Evolutionary conservation across 2,888 invertebrate genomes (phyloP).

Genomic region (Seladonia tumulorum): DNA sequence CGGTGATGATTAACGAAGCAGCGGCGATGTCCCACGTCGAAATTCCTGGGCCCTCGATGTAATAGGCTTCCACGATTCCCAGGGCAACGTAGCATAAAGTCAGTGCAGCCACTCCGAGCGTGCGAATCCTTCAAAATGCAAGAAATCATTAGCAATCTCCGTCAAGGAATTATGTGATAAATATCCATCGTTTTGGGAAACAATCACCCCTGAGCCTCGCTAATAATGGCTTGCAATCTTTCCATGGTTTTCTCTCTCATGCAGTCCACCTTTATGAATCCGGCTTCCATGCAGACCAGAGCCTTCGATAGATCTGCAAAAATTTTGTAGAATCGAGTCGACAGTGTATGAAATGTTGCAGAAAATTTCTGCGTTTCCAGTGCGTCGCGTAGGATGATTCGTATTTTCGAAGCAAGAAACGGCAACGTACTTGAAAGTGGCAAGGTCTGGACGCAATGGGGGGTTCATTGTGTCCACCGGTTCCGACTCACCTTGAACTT

Average conservation of each 20-base stretch:
- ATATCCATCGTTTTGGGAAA: neutral
- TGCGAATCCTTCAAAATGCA: slow-evolving; percentile 85
- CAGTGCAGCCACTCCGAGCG: slow-evolving; percentile 91
- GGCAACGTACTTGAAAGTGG: neutral
- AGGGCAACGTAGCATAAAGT: slow-evolving; percentile 90
- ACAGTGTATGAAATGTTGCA: neutral
- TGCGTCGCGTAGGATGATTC: neutral
- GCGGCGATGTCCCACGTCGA: slow-evolving; percentile 94
- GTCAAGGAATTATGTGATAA: neutral
- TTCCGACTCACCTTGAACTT: slow-evolving; percentile 84
- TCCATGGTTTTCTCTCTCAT: slow-evolving; percentile 78
- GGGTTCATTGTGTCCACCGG: neutral
- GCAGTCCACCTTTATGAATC: slow-evolving; percentile 79
- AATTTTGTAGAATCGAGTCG: neutral
- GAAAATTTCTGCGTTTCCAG: neutral
- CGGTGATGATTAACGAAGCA: slow-evolving; percentile 89
- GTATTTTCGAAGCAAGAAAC: neutral
- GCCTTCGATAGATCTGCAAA: slow-evolving; percentile 79
- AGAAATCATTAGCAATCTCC: neutral
- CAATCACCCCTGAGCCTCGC: slow-evolving; percentile 78
- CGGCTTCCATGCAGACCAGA: slow-evolving; percentile 80
- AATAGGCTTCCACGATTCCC: slow-evolving; percentile 89
- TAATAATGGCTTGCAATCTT: slow-evolving; percentile 74
- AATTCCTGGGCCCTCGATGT: slow-evolving; percentile 88
- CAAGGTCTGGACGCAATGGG: neutral